Conservation (phyloP, 2,888 invertebrate genomes). For the Orthonevra nobilis region DNA sequence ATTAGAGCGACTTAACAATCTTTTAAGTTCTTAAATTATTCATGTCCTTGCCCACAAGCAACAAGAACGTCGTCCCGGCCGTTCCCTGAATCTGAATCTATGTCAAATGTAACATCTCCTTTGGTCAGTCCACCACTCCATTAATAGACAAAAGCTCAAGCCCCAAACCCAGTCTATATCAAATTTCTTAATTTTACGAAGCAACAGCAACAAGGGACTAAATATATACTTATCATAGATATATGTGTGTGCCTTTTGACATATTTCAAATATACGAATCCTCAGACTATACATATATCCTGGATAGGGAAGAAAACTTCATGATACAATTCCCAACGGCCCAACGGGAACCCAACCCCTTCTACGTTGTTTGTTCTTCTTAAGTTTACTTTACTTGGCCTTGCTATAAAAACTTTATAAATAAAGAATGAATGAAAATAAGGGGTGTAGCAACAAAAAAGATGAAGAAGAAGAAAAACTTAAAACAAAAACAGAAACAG, state of each 20-base stretch:
- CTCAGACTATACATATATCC: slow-evolving; percentile 32
- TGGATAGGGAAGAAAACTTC: slow-evolving; percentile 51
- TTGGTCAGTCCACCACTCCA: background rate
- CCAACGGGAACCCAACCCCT: background rate
- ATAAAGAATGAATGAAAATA: slow-evolving; percentile 42
- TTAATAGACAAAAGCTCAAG: background rate
- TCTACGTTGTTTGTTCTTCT: slow-evolving; percentile 28
- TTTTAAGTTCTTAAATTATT: slow-evolving; percentile 26
- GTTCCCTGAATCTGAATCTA: background rate
- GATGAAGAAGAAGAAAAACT: slow-evolving; percentile 3
- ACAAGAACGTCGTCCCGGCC: background rate
- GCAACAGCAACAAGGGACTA: background rate
- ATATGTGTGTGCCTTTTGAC: background rate
- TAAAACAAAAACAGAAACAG: slow-evolving; percentile 15
- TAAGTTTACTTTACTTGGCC: slow-evolving; percentile 26
- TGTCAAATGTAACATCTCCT: too few species aligned
- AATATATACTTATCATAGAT: background rate
- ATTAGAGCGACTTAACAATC: slow-evolving; percentile 5
- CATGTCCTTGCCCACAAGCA: too few species aligned
- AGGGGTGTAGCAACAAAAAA: background rate
- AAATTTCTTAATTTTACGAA: slow-evolving; percentile 40
- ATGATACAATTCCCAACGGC: slow-evolving; percentile 60
- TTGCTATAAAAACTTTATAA: slow-evolving; percentile 57
- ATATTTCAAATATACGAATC: slow-evolving; percentile 17
- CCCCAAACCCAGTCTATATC: slow-evolving; percentile 20